Percentiles rank a stretch among this genome's conserved stretches.
Evolutionary conservation across 2,797 vertebrate genomes (phyloP).

Genomic region (Amphiprion clarkii): DNA sequence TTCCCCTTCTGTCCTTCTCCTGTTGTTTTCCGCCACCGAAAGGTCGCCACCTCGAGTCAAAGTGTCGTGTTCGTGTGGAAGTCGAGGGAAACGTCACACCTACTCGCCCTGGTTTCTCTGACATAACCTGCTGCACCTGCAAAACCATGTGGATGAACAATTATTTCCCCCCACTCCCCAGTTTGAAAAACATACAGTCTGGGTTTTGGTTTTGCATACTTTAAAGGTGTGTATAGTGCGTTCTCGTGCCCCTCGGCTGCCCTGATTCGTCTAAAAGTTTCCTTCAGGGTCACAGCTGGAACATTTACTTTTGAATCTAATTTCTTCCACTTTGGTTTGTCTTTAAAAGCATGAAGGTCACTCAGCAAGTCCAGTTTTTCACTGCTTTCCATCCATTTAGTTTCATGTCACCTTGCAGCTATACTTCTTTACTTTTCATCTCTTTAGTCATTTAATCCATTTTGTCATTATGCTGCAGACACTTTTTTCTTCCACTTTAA

Average conservation of each 20-base stretch:
- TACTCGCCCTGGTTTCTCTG: constrained; percentile 49
- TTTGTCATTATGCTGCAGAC: constrained; percentile 9
- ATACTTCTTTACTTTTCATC: constrained; percentile 10
- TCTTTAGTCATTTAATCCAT: constrained; percentile 4
- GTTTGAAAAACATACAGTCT: constrained; percentile 57
- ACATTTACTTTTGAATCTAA: constrained; percentile 41
- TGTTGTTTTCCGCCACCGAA: not conserved
- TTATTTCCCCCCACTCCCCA: constrained; percentile 16
- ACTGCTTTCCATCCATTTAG: not conserved
- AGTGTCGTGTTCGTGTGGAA: constrained; percentile 29
- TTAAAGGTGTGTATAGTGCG: constrained; percentile 28
- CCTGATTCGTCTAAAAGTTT: constrained; percentile 55
- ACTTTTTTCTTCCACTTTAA: constrained; percentile 12
- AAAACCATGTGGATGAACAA: constrained; percentile 44
- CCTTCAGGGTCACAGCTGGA: constrained; percentile 70
- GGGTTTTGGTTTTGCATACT: constrained; percentile 62
- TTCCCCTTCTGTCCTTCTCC: not conserved
- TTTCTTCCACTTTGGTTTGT: constrained; percentile 56
- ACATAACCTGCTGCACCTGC: constrained; percentile 69
- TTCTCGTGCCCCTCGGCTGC: constrained; percentile 62
- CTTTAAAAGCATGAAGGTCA: constrained; percentile 48
- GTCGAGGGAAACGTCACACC: constrained; percentile 35
- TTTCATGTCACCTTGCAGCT: constrained; percentile 11
- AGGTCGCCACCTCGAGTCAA: constrained; percentile 10
- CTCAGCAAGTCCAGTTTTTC: not conserved